Evolutionary conservation across 1,140 invertebrate genomes (phyloP).

Genomic region (Aethina tumida): DNA sequence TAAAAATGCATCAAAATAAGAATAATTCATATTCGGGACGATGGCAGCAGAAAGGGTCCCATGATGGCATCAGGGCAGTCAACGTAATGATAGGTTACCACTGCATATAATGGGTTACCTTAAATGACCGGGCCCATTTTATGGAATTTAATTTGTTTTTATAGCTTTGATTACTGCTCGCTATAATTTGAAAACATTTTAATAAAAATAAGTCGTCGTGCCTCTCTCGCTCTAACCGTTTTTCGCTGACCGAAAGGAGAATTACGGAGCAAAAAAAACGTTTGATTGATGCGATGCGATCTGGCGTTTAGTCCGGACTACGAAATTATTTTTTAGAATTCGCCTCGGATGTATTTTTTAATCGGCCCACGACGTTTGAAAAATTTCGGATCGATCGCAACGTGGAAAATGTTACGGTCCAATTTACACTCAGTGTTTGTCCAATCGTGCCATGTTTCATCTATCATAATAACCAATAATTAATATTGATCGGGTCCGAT

Average conservation of each 20-base stretch:
- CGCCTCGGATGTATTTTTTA: too few species aligned
- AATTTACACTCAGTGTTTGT: conserved; percentile 16
- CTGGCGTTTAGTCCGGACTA: too few species aligned
- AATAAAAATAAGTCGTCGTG: conserved; percentile 28
- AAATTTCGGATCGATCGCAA: too few species aligned
- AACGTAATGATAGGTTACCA: conserved; percentile 33
- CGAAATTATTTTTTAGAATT: too few species aligned
- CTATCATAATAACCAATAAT: conserved; percentile 22
- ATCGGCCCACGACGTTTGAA: too few species aligned
- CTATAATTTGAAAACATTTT: conserved; percentile 36
- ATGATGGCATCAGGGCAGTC: conserved; percentile 8
- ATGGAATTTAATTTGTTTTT: conserved; percentile 38
- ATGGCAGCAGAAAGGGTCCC: conserved; percentile 11
- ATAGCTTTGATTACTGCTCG: conserved; percentile 37
- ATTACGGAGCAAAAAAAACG: too few species aligned
- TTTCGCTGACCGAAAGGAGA: too few species aligned
- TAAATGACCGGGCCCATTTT: conserved; percentile 34
- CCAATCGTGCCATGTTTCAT: conserved; percentile 18
- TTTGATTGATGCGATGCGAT: too few species aligned
- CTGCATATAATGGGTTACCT: conserved; percentile 33
- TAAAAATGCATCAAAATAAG: conserved; percentile 20
- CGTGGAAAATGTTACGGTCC: too few species aligned
- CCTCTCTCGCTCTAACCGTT: too few species aligned
- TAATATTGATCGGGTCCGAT: conserved; percentile 23
- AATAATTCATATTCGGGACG: conserved; percentile 13